These are phyloP conservation scores for Periophthalmus magnuspinnatus DNA, from an alignment of 2,797 vertebrate species.

Conservation along the genomic window DNA sequence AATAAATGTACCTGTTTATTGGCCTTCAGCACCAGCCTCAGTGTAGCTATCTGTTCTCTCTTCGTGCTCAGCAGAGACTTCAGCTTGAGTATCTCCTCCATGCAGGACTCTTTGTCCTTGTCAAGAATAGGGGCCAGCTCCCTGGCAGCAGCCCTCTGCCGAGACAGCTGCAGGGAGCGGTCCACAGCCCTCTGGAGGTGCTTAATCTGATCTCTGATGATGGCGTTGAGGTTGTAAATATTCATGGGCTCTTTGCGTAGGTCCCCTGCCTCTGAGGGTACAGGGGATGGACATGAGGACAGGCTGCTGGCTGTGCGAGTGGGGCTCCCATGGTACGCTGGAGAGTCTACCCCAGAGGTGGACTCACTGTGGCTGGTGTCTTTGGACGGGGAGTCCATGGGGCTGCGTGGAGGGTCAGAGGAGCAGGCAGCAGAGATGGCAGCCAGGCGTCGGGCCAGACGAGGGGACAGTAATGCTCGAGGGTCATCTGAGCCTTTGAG, in stretches of 20 bases:
- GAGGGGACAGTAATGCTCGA: constrained; percentile 88
- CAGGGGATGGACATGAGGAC: constrained; percentile 84
- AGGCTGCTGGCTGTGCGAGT: constrained; percentile 77
- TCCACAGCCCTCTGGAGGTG: constrained; percentile 97
- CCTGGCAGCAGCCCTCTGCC: constrained; percentile 90
- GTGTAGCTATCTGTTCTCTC: constrained; percentile 95
- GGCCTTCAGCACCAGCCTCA: constrained; percentile 94
- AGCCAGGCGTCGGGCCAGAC: constrained; percentile 85
- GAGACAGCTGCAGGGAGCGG: constrained; percentile 92
- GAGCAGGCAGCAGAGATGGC: constrained; percentile 78
- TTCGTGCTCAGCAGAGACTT: constrained; percentile 97
- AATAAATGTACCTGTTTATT: constrained; percentile 90
- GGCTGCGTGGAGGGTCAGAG: constrained; percentile 77
- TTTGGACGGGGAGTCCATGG: constrained; percentile 83
- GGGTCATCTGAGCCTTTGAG: constrained; percentile 93
- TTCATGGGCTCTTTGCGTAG: constrained; percentile 98
- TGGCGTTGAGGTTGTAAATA: constrained; percentile 98
- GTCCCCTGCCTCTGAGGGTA: constrained; percentile 83
- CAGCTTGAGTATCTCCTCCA: constrained; percentile 97
- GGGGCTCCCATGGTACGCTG: constrained; percentile 78
- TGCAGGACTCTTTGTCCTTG: constrained; percentile 95
- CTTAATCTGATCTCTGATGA: constrained; percentile 98
- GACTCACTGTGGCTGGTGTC: constrained; percentile 70
- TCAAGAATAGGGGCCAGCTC: constrained; percentile 92
- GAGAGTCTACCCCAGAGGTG: constrained; percentile 30